Evolutionary conservation across 2,113 vertebrate genomes (phyloP), one percentile per base, ranked within the genome.

Genomic region (Dicerorhinus sumatrensis): DNA sequence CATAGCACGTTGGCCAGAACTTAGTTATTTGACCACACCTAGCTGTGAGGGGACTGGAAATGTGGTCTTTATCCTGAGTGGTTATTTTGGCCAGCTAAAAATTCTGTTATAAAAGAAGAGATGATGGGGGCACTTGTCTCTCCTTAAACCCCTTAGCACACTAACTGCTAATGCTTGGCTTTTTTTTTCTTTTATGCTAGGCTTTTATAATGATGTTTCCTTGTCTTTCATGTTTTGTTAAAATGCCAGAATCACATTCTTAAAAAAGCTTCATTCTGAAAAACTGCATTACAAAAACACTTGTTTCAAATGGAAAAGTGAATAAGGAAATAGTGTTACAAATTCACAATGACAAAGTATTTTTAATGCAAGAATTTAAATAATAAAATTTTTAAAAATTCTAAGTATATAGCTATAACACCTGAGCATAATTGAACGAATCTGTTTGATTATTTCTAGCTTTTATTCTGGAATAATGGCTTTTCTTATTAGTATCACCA

Each of bases 191-290:
- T 94, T 89, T 70, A 54, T 81, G 11, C 31, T 92, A 62, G 51
- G 4, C 82, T 91, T 95, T 95, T 79, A 46, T 82, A 82, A 25
- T 96, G 33, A 39, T 90, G 1, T 91, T 83, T 93, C 14, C 65
- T 90, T 25, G 81, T 82, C 84, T 96, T 92, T 92, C 48, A 51
- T 82, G 56, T 91, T 95, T 70, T 93, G 9, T 65, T 82, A 89
- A 91, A 84, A 70, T 16, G 84, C 73, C 82, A 51, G 42, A 65
- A 76, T 51, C 88, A 48, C 23, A 21, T 87, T 85, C 65, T 70
- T 85, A 80, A 84, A 91, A 56, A 82, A 81, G 6, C 33, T 82
- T 73, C 23, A 75, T 93, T 93, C 81, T 67, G 18, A n/a, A 82
- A 94, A 76, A 33, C 9, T 25, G 6, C 16, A 62, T 80, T 89